A percentile compares a stretch with the other conserved stretches of the same genome.
phyloP scores from a whole-genome alignment of 2,113 vertebrate genomes.

The Ivindomyrus marchei region DNA sequence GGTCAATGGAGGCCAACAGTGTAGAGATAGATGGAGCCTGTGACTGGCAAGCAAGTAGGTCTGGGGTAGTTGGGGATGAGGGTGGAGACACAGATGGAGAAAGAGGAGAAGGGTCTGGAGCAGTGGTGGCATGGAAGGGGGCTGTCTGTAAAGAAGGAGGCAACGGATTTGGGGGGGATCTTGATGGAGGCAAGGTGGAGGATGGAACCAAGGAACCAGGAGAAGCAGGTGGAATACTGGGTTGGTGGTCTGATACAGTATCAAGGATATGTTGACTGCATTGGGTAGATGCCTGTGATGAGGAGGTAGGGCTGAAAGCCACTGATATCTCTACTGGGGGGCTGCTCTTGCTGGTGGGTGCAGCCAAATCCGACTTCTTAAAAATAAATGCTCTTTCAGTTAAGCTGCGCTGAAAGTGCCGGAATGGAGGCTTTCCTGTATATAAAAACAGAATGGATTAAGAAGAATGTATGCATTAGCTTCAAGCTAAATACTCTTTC shows the following conservation, averaged over 20 bases:
- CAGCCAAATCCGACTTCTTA: slow-evolving; percentile 45
- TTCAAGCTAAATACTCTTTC: neutral
- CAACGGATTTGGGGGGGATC: slow-evolving; percentile 18
- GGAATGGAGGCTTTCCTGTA: slow-evolving; percentile 61
- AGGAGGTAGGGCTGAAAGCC: neutral
- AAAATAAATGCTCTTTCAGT: slow-evolving; percentile 77
- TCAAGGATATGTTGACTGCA: neutral
- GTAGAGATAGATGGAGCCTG: neutral
- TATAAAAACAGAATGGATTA: neutral
- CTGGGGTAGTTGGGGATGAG: slow-evolving; percentile 24
- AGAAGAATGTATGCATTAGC: neutral
- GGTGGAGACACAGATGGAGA: slow-evolving; percentile 30
- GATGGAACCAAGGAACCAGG: slow-evolving; percentile 32
- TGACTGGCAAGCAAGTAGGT: neutral
- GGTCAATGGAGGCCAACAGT: slow-evolving; percentile 6
- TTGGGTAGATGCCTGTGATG: neutral
- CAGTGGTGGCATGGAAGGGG: neutral
- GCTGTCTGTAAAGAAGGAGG: neutral
- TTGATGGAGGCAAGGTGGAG: slow-evolving; percentile 33
- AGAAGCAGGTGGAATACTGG: slow-evolving; percentile 36
- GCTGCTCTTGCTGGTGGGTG: slow-evolving; percentile 22
- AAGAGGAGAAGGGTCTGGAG: slow-evolving; percentile 12
- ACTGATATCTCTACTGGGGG: slow-evolving; percentile 7
- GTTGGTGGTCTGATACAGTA: slow-evolving; percentile 33
- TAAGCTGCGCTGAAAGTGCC: slow-evolving; percentile 74